A percentile compares a stretch with the other conserved stretches of the same genome.
Conservation (phyloP, 2,888 invertebrate species). For the Caenorhabditis sulstoni region DNA sequence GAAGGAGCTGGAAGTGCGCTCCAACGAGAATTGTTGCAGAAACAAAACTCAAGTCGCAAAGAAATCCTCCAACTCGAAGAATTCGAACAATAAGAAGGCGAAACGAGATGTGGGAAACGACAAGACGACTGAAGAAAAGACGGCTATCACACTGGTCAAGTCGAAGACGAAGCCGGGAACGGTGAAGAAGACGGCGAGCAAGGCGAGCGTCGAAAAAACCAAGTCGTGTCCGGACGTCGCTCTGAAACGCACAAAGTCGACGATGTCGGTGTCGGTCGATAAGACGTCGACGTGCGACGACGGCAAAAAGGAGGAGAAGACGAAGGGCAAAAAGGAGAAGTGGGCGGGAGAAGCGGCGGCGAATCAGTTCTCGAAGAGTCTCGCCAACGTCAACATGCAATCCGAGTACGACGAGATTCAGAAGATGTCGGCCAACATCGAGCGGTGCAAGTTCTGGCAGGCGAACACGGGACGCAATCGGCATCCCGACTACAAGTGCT, state of each 20-base stretch:
- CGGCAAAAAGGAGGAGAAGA: constrained; percentile 11
- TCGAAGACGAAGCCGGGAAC: constrained; percentile 6
- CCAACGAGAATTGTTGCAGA: constrained; percentile 5
- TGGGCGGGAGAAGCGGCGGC: constrained; percentile 59
- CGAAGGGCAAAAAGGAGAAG: constrained; percentile 46
- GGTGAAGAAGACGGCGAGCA: constrained; percentile 22
- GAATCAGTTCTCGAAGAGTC: constrained; percentile 12
- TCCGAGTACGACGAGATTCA: constrained; percentile 51
- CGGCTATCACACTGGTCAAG: constrained; percentile 12
- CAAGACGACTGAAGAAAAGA: constrained; percentile 47
- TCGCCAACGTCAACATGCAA: constrained; percentile 29
- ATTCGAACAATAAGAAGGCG: constrained; percentile 16
- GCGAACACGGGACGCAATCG: constrained; percentile 40
- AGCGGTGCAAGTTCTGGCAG: constrained; percentile 48
- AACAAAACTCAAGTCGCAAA: constrained; percentile 25
- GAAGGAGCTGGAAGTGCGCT: neutral
- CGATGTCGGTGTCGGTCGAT: constrained; percentile 13
- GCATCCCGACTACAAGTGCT: constrained; percentile 49
- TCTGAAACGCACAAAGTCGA: constrained; percentile 20
- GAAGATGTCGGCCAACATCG: constrained; percentile 31
- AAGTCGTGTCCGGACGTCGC: constrained; percentile 8
- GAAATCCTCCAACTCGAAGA: constrained; percentile 34
- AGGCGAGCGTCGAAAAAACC: constrained; percentile 13
- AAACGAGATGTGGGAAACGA: constrained; percentile 10
- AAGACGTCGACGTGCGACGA: constrained; percentile 21